phyloP scores from a whole-genome alignment of 2,113 vertebrate genomes.

The Oncorhynchus gorbuscha region DNA sequence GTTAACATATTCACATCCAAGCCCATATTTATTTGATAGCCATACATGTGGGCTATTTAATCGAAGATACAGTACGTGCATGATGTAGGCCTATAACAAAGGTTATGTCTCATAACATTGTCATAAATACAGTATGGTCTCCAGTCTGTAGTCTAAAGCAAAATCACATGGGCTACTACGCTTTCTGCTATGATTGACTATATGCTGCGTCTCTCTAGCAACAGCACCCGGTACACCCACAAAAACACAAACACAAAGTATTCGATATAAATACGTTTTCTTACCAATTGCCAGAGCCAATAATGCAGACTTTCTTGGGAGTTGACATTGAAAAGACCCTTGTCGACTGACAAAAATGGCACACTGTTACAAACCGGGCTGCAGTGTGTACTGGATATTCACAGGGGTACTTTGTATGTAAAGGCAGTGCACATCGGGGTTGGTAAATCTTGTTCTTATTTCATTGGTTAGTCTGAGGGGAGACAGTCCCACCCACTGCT shows the following conservation, averaged over 20 bases:
- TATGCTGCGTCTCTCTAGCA: too few species aligned
- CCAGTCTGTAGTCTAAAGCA: too few species aligned
- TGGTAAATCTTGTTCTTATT: background rate
- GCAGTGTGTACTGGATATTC: background rate
- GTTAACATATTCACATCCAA: too few species aligned
- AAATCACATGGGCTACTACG: too few species aligned
- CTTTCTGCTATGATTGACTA: too few species aligned
- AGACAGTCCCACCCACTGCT: slow-evolving; percentile 50
- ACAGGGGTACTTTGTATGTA: background rate
- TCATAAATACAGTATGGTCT: too few species aligned
- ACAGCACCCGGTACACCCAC: background rate
- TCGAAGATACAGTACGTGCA: too few species aligned
- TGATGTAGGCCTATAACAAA: too few species aligned
- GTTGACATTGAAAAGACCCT: slow-evolving; percentile 63
- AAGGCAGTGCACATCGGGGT: background rate
- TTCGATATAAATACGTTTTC: slow-evolving; percentile 24
- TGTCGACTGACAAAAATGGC: background rate
- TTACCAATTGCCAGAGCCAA: slow-evolving; percentile 97
- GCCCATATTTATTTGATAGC: too few species aligned
- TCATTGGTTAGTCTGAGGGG: slow-evolving; percentile 57
- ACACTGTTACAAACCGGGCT: too few species aligned
- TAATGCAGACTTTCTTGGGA: slow-evolving; percentile 86
- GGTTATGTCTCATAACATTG: too few species aligned
- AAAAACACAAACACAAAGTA: background rate
- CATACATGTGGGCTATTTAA: too few species aligned